Evolutionary conservation across 2,888 invertebrate genomes (phyloP), one percentile per base, ranked within the genome.

Genomic region (Lordiphosa fenestrarum): DNA sequence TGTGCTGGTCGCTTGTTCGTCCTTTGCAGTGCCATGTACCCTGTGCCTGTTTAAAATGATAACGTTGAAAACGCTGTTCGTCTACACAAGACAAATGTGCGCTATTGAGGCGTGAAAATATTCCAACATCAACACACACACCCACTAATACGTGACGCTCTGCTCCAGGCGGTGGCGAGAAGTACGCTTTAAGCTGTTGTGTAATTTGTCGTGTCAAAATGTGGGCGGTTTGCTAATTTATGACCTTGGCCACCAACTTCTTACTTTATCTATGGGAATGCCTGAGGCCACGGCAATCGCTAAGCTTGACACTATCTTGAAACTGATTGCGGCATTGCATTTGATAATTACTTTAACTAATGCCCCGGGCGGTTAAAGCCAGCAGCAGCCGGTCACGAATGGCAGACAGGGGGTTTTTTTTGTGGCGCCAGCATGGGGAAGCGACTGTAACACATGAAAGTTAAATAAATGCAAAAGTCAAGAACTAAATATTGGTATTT

Each of bases 71-170:
- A 71, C 66, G 61, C 48, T 62, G 57, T 59, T 65, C 62, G 71
- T 56, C 66, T 55, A 55, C 52, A 56, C 48, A 84, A 78, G 81
- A 78, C 84, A 81, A 78, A 78, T 78, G 77, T 78, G 77, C 71
- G 64, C 81, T 58, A 84, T 69, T 78, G 84, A 78, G 84, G 77
- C 77, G 77, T 78, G 84, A 78, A 84, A 78, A 78, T 76, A 84
- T 76, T 84, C 66, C 66, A 81, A 84, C 76, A 83, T 80, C 72
- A 80, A 77, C 76, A 83, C 68, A 70, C 40, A 52, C 62, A 66
- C 47, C 47, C 40, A 37, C n/a, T 19, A 59, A 19, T 21, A 36
- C 9, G 36, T 6, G 19, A 10, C 3, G 25, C 19, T 2, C 12
- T 41, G 21, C 23, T 12, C 23, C 35, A 12, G 38, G 39, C 6